Percentiles rank a stretch among this genome's conserved stretches.
Conservation (phyloP, 1,140 invertebrate genomes). For the Megalopta genalis region DNA sequence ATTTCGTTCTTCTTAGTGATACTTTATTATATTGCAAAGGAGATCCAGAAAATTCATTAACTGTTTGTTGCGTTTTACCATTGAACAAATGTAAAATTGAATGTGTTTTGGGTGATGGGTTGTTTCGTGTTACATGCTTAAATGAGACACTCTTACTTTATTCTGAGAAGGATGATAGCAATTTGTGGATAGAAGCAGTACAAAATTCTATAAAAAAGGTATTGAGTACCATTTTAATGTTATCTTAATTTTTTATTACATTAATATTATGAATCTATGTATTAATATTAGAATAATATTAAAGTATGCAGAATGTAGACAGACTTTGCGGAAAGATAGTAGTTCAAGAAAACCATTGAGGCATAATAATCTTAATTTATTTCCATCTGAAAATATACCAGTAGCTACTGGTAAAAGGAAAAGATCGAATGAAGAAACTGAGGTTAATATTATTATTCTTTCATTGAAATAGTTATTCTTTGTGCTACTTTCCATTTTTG, state of each 20-base stretch:
- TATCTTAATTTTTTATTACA: too few species aligned
- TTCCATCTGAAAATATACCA: constrained; percentile 68
- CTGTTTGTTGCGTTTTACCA: constrained; percentile 82
- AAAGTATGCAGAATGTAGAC: constrained; percentile 81
- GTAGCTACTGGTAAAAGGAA: constrained; percentile 67
- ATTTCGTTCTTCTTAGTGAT: constrained; percentile 77
- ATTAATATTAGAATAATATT: not conserved
- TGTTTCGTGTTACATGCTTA: constrained; percentile 82
- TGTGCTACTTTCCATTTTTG: constrained; percentile 64
- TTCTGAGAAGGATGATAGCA: constrained; percentile 80
- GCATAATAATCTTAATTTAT: constrained; percentile 79
- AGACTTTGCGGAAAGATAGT: constrained; percentile 83
- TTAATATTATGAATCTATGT: too few species aligned
- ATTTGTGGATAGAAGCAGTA: constrained; percentile 81
- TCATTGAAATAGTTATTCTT: constrained; percentile 57
- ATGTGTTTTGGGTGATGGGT: constrained; percentile 79
- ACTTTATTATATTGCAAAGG: constrained; percentile 83
- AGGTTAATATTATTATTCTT: constrained; percentile 50
- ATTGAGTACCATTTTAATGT: constrained; percentile 22
- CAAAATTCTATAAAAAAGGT: constrained; percentile 81
- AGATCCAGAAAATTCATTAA: constrained; percentile 79
- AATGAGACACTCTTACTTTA: constrained; percentile 82
- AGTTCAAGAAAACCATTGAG: constrained; percentile 82
- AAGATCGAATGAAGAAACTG: constrained; percentile 69
- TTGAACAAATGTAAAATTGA: constrained; percentile 83